A percentile compares a stretch with the other conserved stretches of the same genome.
phyloP scores from a whole-genome alignment of 2,888 invertebrate genomes.

The Yponomeuta cagnagella region DNA sequence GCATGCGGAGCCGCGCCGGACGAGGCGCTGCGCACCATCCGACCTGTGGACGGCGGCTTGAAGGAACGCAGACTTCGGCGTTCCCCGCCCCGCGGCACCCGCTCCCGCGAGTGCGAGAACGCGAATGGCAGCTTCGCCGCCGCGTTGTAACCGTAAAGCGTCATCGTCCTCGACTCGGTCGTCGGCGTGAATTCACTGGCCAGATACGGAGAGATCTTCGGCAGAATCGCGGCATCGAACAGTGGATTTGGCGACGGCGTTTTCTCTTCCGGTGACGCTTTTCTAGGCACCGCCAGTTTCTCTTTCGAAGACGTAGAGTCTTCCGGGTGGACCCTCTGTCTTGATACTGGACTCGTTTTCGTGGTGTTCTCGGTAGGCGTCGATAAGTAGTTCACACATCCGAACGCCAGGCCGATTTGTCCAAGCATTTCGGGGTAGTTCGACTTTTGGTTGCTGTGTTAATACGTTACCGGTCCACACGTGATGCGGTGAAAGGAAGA shows the following conservation, averaged over 20 bases:
- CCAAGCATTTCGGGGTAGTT: constrained; percentile 74
- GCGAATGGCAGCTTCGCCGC: constrained; percentile 68
- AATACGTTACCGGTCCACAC: constrained; percentile 28
- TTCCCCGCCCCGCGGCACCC: constrained; percentile 32
- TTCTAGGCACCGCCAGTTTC: constrained; percentile 45
- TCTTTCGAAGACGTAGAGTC: constrained; percentile 52
- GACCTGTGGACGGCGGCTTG: constrained; percentile 52
- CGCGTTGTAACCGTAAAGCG: constrained; percentile 70
- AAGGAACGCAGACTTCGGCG: constrained; percentile 45
- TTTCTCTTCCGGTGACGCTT: constrained; percentile 57
- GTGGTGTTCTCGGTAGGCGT: constrained; percentile 44
- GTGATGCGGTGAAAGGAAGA: constrained; percentile 42
- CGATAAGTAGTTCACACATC: constrained; percentile 69
- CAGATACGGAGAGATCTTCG: constrained; percentile 65
- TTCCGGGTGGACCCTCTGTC: constrained; percentile 65
- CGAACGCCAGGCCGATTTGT: constrained; percentile 70
- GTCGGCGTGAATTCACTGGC: constrained; percentile 57
- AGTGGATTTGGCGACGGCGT: constrained; percentile 47
- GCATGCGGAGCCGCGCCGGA: constrained; percentile 66
- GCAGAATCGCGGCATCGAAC: constrained; percentile 49
- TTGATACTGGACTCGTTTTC: constrained; percentile 38
- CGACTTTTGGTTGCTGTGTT: constrained; percentile 64
- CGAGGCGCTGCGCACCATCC: constrained; percentile 73
- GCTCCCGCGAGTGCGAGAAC: constrained; percentile 58
- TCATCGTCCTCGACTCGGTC: constrained; percentile 62